phyloP scores from a whole-genome alignment of 2,113 vertebrate genomes.

The Pachycephala philippinensis region DNA sequence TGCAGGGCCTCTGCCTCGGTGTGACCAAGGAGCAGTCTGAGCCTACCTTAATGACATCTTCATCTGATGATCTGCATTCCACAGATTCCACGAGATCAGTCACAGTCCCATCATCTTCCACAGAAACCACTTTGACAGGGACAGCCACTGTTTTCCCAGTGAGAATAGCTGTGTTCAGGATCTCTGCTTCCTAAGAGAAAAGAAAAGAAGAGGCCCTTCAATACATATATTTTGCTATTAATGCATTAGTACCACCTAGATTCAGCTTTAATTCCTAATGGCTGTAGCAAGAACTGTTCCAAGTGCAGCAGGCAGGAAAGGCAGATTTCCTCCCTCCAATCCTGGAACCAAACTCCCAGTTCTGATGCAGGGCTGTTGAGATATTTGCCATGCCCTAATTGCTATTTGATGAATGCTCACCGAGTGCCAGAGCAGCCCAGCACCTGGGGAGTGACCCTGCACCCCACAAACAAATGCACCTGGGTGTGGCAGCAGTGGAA shows the following conservation, averaged over 20 bases:
- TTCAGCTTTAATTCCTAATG: neutral
- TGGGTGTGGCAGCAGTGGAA: neutral
- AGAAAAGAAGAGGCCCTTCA: neutral
- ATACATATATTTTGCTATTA: neutral
- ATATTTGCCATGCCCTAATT: neutral
- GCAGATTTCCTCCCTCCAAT: neutral
- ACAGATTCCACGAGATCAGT: slow-evolving; percentile 78
- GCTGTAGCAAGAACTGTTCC: neutral
- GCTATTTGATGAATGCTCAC: neutral
- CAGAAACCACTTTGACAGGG: slow-evolving; percentile 82
- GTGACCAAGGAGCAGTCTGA: neutral
- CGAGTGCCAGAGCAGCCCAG: neutral
- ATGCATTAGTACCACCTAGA: neutral
- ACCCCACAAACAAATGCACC: neutral
- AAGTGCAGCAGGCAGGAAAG: neutral
- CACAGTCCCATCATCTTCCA: slow-evolving; percentile 79
- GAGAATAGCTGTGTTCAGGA: slow-evolving; percentile 90
- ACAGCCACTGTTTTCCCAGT: slow-evolving; percentile 84
- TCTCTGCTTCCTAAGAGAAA: slow-evolving; percentile 73
- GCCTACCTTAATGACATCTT: slow-evolving; percentile 88
- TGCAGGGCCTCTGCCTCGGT: neutral
- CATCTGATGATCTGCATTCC: slow-evolving; percentile 82
- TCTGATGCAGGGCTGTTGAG: neutral
- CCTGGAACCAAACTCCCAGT: neutral
- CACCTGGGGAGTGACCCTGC: neutral